These are phyloP conservation scores for Pediacus dermestoides DNA, from an alignment of 2,888 invertebrate species.

Conservation along the genomic window DNA sequence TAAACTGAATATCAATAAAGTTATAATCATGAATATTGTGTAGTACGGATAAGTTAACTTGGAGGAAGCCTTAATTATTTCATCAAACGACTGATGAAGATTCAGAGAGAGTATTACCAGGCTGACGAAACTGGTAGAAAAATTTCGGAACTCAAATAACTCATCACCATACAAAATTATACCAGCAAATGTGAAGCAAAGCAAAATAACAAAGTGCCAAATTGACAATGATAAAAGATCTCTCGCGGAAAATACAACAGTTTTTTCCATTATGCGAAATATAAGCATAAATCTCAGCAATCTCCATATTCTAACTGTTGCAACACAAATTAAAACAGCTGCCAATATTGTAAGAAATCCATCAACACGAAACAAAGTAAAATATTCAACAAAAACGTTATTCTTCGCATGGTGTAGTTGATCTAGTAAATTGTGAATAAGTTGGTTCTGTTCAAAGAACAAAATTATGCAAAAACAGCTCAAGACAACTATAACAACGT, in stretches of 20 bases:
- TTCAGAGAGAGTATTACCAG: conserved; percentile 26
- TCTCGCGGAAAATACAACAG: conserved; percentile 24
- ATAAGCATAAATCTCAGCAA: conserved; percentile 35
- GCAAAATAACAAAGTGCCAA: conserved; percentile 23
- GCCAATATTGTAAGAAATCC: conserved; percentile 27
- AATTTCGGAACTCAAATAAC: conserved; percentile 21
- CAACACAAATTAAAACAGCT: conserved; percentile 33
- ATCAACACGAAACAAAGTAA: conserved; percentile 31
- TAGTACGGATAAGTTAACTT: conserved; percentile 25
- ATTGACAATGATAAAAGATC: conserved; percentile 29
- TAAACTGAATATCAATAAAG: conserved; percentile 24
- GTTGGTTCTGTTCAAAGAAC: conserved; percentile 22
- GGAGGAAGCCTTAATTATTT: conserved; percentile 14
- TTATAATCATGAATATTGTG: conserved; percentile 24
- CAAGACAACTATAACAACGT: conserved; percentile 31
- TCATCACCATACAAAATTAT: conserved; percentile 21
- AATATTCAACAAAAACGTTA: conserved; percentile 39
- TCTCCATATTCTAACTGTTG: conserved; percentile 39
- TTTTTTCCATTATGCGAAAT: conserved; percentile 36
- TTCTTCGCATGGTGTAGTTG: conserved; percentile 27
- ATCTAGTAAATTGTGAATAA: conserved; percentile 24
- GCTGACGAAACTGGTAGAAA: conserved; percentile 20
- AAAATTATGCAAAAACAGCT: conserved; percentile 26
- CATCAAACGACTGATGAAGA: conserved; percentile 21
- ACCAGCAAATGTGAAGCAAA: conserved; percentile 19